Conservation (phyloP, 2,888 invertebrate species). For the Drosophila neotestacea region DNA sequence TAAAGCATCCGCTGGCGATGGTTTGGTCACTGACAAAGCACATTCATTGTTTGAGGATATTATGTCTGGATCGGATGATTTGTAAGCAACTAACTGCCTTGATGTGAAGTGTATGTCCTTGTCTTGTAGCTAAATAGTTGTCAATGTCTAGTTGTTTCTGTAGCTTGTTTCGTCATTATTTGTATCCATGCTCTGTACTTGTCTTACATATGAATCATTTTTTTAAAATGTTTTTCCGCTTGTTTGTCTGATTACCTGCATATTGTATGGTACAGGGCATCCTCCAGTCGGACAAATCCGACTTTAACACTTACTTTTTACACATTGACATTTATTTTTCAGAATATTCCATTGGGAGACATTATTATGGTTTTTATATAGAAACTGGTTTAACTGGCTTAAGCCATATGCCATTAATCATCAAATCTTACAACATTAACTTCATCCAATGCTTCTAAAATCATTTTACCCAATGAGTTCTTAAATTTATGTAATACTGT, state of each 20-base stretch:
- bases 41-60: constrained; percentile 62
- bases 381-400: background rate
- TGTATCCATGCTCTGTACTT: constrained; percentile 6
- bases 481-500: background rate
- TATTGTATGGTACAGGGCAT: background rate
- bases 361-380: background rate
- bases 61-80: constrained; percentile 55
- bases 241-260: background rate
- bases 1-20: constrained; percentile 51
- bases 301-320: background rate
- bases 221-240: background rate
- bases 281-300: constrained; percentile 1
- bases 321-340: constrained; percentile 20
- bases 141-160: no score
- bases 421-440: background rate
- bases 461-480: background rate
- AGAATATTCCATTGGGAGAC: background rate
- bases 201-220: background rate
- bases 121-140: constrained; percentile 1
- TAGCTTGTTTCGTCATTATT: background rate
- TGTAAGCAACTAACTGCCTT: constrained; percentile 53
- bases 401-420: background rate
- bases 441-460: background rate
- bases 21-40: constrained; percentile 41
- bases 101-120: background rate